Evolutionary conservation across 2,888 invertebrate genomes (phyloP).

Genomic region (Tenthredo distinguenda): DNA sequence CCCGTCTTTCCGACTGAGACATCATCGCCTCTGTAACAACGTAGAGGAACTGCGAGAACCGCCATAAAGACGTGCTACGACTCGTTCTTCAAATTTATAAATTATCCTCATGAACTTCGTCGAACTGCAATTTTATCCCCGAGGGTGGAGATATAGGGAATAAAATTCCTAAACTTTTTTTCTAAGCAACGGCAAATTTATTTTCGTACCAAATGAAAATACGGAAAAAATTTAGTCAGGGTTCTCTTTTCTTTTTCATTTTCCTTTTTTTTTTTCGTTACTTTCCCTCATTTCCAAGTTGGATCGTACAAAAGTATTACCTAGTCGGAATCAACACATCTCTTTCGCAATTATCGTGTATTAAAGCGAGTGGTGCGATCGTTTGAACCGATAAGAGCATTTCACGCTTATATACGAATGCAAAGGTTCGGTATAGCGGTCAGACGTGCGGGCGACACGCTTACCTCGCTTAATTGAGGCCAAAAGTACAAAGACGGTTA

Average conservation of each 20-base stretch:
- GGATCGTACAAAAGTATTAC: neutral
- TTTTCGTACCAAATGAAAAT: no score
- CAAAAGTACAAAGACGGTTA: neutral
- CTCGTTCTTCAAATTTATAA: neutral
- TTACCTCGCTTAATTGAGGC: constrained; percentile 27
- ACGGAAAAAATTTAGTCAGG: no score
- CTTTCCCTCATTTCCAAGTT: no score
- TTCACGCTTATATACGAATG: neutral
- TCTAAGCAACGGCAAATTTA: no score
- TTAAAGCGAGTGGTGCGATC: neutral
- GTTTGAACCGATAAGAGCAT: neutral
- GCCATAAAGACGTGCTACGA: neutral
- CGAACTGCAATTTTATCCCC: neutral
- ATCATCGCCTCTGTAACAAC: constrained; percentile 10
- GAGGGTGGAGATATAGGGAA: neutral
- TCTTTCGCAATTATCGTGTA: neutral
- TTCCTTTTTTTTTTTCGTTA: no score
- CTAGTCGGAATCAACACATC: neutral
- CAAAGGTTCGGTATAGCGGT: neutral
- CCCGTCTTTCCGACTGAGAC: neutral
- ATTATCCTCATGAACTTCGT: neutral
- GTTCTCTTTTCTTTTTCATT: no score
- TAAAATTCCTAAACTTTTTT: no score
- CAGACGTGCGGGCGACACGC: constrained; percentile 19
- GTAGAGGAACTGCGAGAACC: neutral